Base-by-base conservation (phyloP, 2,113 vertebrate genomes). In the Saccopteryx leptura region DNA sequence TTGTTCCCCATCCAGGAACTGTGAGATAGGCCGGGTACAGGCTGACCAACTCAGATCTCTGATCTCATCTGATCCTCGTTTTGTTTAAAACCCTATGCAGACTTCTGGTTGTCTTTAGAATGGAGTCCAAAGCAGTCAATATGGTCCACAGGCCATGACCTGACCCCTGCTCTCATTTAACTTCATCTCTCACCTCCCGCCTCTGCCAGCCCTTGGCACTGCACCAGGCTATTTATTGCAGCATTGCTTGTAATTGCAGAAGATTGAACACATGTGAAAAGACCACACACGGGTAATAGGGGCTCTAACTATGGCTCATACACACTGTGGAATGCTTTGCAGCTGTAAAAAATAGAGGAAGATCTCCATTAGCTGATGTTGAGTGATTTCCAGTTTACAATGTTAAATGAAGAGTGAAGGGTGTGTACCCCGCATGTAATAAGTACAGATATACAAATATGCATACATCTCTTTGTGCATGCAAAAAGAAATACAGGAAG, bases 281-380 rank as follows among this genome's bases (percentile, higher is more conserved):
- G 63, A 26, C 56, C 7, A 9, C 2, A 2, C 4, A 13, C 7
- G 18, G 21, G 4, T 1, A 1, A 14, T 17, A 9, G 65, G 48
- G 75, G 33, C 13, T 1, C 11, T 23, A 5, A 31, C 5, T 17
- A 14, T 0, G 7, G 24, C 0, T 9, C n/a, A 11, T 31, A 3
- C 0, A 1, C 10, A 4, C 12, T 1, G 28, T 14, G 69, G 52
- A 3, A 0, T 1, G 9, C 15, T 9, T 2, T 1, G 72, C 50
- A 19, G 71, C 82, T n/a, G 15, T 23, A 26, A 28, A 61, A 15
- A 17, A 72, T 7, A 23, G 56, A 71, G 21, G 23, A 28, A 15
- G 66, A 28, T 50, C 68, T 60, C 54, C 48, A 21, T 5, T 28
- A 15, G 50, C 15, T 14, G 3, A 31, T 0, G 14, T 2, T 1